Percentiles rank a stretch among this genome's conserved stretches.
These are phyloP conservation scores for Schizotus pectinicornis DNA, from an alignment of 2,888 invertebrate species.

Conservation along the genomic window DNA sequence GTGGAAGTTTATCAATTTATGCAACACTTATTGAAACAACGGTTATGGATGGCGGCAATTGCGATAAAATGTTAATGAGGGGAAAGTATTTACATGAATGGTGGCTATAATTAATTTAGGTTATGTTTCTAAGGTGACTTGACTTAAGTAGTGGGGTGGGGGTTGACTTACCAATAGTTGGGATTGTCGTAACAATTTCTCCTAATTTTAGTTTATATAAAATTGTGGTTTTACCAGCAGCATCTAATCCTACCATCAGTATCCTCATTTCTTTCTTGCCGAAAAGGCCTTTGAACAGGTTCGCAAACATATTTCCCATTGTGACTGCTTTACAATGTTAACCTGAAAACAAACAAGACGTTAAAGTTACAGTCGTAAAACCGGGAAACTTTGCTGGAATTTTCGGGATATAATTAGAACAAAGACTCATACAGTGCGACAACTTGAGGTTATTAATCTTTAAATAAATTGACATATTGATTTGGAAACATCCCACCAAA, in stretches of 20 bases:
- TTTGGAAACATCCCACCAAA: constrained; percentile 28
- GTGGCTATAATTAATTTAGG: no score
- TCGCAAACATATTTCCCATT: constrained; percentile 98
- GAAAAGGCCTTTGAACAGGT: constrained; percentile 98
- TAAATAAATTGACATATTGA: constrained; percentile 54
- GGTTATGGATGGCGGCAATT: no score
- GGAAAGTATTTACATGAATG: no score
- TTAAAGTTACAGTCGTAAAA: constrained; percentile 12
- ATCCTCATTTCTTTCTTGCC: constrained; percentile 99
- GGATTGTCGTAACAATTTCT: constrained; percentile 99
- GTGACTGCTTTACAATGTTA: constrained; percentile 62
- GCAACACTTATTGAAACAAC: no score
- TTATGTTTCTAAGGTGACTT: no score
- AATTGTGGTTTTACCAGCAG: constrained; percentile 99
- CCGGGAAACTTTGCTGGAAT: not conserved
- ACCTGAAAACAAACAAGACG: constrained; percentile 44
- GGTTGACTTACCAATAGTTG: constrained; percentile 89
- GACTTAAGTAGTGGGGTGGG: not conserved
- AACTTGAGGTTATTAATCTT: constrained; percentile 52
- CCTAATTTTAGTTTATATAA: constrained; percentile 99
- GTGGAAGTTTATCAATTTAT: no score
- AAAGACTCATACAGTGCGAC: constrained; percentile 42
- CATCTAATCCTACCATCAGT: constrained; percentile 99
- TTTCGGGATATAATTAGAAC: constrained; percentile 47
- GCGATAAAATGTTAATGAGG: no score